These are phyloP conservation scores for Neostethus bicornis DNA, from an alignment of 2,797 vertebrate species.

Conservation along the genomic window DNA sequence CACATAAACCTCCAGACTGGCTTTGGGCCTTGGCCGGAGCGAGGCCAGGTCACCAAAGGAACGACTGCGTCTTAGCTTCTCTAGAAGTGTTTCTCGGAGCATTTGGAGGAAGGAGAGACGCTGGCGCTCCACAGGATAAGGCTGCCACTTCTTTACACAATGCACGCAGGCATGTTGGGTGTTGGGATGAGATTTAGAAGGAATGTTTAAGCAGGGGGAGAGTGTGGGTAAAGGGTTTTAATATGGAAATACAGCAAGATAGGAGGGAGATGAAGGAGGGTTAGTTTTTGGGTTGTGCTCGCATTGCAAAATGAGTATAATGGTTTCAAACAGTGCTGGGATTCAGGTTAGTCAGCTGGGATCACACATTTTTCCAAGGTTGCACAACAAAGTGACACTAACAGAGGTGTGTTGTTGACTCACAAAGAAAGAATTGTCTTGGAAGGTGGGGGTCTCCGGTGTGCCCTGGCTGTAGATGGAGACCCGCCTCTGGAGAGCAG, in stretches of 20 bases:
- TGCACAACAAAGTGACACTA: background rate
- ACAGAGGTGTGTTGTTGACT: conserved; percentile 67
- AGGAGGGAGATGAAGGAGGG: conserved; percentile 55
- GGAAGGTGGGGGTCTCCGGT: conserved; percentile 95
- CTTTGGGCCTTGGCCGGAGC: conserved; percentile 90
- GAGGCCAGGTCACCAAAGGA: conserved; percentile 96
- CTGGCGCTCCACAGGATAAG: conserved; percentile 85
- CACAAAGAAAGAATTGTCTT: conserved; percentile 96
- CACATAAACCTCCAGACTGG: conserved; percentile 95
- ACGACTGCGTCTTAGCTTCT: conserved; percentile 93
- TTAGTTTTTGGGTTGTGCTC: conserved; percentile 56
- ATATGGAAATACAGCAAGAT: conserved; percentile 53
- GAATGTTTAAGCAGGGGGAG: conserved; percentile 37
- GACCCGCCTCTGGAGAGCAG: conserved; percentile 93
- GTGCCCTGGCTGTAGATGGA: conserved; percentile 98
- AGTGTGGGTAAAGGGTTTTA: conserved; percentile 43
- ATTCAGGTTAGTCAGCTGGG: conserved; percentile 14
- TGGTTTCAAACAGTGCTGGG: conserved; percentile 19
- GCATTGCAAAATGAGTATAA: conserved; percentile 19
- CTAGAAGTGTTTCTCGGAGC: conserved; percentile 93
- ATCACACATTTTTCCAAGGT: background rate
- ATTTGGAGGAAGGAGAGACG: conserved; percentile 90
- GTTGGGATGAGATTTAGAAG: conserved; percentile 42
- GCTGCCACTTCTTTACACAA: conserved; percentile 88
- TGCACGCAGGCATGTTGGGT: conserved; percentile 44